Base-by-base conservation (phyloP, 2,888 invertebrate genomes). In the Drosophila pegasa region DNA sequence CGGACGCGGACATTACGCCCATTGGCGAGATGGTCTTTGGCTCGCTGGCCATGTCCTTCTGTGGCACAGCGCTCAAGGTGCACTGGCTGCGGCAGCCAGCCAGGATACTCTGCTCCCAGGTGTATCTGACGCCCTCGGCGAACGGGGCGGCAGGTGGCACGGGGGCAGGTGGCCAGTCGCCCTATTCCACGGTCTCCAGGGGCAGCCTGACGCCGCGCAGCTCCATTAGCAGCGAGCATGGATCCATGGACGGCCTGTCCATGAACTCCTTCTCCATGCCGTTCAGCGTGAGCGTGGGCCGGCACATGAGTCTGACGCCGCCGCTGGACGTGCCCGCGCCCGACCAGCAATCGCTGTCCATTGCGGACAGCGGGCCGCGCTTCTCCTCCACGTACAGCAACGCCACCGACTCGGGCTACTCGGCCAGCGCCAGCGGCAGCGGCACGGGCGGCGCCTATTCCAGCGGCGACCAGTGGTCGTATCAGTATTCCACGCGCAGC, bases 1-100 rank as follows among this genome's bases (percentile, higher is more conserved):
- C 91, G 55, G 93, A 94, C 79, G 87, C 93, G 75, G 97, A 97
- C 91, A 95, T 95, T 63, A 94, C 94, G 75, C 93, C 95, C 73
- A 93, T 98, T 90, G 96, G 97, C 80, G 98, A 98, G 93, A 97
- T 98, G 96, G 95, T 98, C 84, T 98, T 98, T 91, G 98, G 98
- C 8, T 95, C 97, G 2, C 96, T 97, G 54, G 97, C 97, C 2
- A 96, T 98, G 96, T 96, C 96, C 78, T 97, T 95, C 92, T 95
- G 95, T 89, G 97, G 97, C 58, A 95, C 96, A 37, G 95, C 97
- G n/a, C 94, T 97, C 74, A 98, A 98, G 93, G 96, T 94, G 4
- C 94, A 94, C 79, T 93, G 93, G 83, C 83, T 94, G 71, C 92
- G 92, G 25, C 90, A 92, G 2, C 93, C 94, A 3, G 87, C 92